These are phyloP conservation scores for Drosophila melanosoma DNA, from an alignment of 2,888 invertebrate genomes.

Conservation along the genomic window DNA sequence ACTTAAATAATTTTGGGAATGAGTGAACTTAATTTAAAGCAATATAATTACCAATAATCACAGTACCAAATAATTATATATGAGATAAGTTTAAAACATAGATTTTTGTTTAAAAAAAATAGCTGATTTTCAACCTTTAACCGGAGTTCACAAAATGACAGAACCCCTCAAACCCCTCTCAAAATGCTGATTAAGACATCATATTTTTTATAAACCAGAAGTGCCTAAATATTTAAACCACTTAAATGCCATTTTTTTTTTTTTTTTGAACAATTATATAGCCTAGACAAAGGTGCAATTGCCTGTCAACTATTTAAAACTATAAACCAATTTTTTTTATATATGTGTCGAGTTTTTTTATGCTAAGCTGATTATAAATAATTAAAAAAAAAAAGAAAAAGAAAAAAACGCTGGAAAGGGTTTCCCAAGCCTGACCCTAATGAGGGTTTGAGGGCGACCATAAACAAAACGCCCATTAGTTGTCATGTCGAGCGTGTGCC, in stretches of 20 bases:
- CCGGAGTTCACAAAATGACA: too few relatives aligned
- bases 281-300: slow-evolving; percentile 20
- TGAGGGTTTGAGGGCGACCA: slow-evolving; percentile 73
- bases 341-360: slow-evolving; percentile 35
- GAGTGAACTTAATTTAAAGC: too few relatives aligned
- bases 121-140: background rate
- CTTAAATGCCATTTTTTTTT: slow-evolving; percentile 22
- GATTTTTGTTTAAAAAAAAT: background rate
- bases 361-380: slow-evolving; percentile 75
- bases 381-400: slow-evolving; percentile 50
- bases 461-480: slow-evolving; percentile 80
- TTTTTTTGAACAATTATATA: slow-evolving; percentile 30
- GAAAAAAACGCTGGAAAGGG: slow-evolving; percentile 29
- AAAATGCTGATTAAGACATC: slow-evolving; percentile 36
- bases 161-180: slow-evolving; percentile 1
- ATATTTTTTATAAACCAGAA: slow-evolving; percentile 17
- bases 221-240: slow-evolving; percentile 30
- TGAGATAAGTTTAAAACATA: background rate
- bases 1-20: background rate
- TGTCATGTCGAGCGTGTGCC: slow-evolving; percentile 47
- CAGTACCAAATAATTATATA: background rate
- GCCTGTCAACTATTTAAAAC: slow-evolving; percentile 57
- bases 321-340: slow-evolving; percentile 35
- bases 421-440: slow-evolving; percentile 52
- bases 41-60: background rate